A percentile compares a stretch with the other conserved stretches of the same genome.
phyloP scores from a whole-genome alignment of 53 echinoderm and acorn worm species.

The Zoroaster sp. region DNA sequence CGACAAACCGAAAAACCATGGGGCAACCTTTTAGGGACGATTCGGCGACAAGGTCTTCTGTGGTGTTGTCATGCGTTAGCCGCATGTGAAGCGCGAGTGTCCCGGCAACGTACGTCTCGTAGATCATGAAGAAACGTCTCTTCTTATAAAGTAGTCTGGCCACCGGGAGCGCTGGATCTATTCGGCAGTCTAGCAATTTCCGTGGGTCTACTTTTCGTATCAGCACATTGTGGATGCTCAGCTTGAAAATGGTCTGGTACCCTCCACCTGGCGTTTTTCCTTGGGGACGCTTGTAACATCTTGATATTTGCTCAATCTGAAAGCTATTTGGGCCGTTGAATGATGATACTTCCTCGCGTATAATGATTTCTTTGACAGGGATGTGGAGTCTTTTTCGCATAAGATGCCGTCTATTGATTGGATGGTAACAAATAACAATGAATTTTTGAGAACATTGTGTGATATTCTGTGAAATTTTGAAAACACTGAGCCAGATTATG shows the following conservation, averaged over 20 bases:
- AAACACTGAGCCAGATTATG: too few species aligned
- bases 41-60: neutral
- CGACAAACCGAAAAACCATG: neutral
- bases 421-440: neutral
- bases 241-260: neutral
- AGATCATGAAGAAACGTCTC: neutral
- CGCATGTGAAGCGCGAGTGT: neutral
- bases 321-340: neutral
- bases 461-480: too few species aligned
- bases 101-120: constrained; percentile 17
- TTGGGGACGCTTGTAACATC: neutral
- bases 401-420: neutral
- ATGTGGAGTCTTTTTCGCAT: neutral
- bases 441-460: too few species aligned
- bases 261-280: neutral
- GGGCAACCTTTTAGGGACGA: neutral
- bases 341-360: neutral
- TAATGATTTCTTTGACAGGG: neutral
- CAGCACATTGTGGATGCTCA: neutral
- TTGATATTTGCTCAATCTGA: neutral
- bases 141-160: neutral
- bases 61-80: neutral
- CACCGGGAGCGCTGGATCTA: neutral
- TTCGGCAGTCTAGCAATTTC: neutral
- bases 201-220: neutral